A percentile compares a stretch with the other conserved stretches of the same genome.
phyloP scores from a whole-genome alignment of 2,888 invertebrate species.

The Acanthosepion pharaonis region DNA sequence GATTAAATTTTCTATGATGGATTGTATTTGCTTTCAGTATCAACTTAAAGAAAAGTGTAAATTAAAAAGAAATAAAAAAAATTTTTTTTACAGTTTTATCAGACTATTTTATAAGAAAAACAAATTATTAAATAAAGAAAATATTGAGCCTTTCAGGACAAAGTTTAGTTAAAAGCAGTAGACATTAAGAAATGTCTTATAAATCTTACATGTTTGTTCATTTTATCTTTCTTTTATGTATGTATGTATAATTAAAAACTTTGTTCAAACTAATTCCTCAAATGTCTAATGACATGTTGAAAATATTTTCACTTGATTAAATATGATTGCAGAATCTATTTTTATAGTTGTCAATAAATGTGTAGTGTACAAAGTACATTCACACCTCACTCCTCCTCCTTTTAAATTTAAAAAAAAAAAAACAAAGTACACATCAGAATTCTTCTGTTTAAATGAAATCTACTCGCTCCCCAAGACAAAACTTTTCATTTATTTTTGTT shows the following conservation, averaged over 20 bases:
- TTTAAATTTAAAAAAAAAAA: background rate
- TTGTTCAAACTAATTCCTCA: background rate
- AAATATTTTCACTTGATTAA: background rate
- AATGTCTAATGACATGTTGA: background rate
- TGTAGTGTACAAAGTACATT: background rate
- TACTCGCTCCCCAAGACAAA: background rate
- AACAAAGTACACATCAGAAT: background rate
- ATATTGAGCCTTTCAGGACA: too few species aligned
- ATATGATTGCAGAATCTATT: background rate
- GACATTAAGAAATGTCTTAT: too few species aligned
- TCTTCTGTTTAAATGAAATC: background rate
- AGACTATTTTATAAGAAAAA: too few species aligned
- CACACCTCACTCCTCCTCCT: background rate
- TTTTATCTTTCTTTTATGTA: too few species aligned
- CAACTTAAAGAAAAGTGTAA: background rate
- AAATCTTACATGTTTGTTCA: too few species aligned
- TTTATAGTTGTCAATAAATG: background rate
- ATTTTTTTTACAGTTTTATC: too few species aligned
- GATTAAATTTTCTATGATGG: background rate
- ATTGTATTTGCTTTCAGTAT: background rate
- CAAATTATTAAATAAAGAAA: too few species aligned
- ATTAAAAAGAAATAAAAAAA: background rate
- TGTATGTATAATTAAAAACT: background rate
- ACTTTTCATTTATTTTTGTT: background rate
- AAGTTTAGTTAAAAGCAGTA: too few species aligned